Evolutionary conservation across 1,140 invertebrate species (phyloP).

Genomic region (Macrotrachela quadricornifera): DNA sequence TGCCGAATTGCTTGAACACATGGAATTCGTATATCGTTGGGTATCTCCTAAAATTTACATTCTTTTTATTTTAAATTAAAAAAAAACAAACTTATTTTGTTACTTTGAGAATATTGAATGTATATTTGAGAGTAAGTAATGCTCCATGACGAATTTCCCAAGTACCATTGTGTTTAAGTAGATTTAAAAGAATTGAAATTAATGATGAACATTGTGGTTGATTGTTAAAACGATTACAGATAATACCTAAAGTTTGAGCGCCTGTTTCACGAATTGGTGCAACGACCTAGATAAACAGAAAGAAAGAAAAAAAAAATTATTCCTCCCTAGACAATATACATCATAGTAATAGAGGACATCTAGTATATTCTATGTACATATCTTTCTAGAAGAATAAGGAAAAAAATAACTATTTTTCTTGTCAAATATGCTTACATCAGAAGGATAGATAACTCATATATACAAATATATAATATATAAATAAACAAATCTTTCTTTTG

Average conservation of each 20-base stretch:
- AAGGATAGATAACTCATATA: no score
- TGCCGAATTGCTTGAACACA: constrained; percentile 46
- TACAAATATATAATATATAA: no score
- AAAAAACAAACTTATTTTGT: background rate
- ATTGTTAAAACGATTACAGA: constrained; percentile 34
- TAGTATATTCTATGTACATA: no score
- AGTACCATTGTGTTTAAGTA: constrained; percentile 51
- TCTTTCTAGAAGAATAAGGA: background rate
- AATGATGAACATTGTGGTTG: constrained; percentile 37
- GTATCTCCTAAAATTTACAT: constrained; percentile 50
- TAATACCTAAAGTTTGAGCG: constrained; percentile 59
- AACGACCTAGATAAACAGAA: constrained; percentile 42
- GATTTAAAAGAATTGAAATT: constrained; percentile 47
- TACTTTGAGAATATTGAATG: constrained; percentile 59
- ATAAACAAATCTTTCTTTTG: no score
- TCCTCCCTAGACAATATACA: background rate
- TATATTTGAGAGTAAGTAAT: constrained; percentile 70
- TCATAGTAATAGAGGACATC: background rate
- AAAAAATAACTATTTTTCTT: no score
- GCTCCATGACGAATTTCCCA: constrained; percentile 89
- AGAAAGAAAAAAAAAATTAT: background rate
- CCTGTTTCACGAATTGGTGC: constrained; percentile 87
- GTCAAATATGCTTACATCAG: no score
- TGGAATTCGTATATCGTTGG: constrained; percentile 42
- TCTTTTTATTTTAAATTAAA: background rate